Percentiles rank a stretch among this genome's conserved stretches.
Evolutionary conservation across 2,888 invertebrate genomes (phyloP).

Genomic region (Ditula angustiorana): DNA sequence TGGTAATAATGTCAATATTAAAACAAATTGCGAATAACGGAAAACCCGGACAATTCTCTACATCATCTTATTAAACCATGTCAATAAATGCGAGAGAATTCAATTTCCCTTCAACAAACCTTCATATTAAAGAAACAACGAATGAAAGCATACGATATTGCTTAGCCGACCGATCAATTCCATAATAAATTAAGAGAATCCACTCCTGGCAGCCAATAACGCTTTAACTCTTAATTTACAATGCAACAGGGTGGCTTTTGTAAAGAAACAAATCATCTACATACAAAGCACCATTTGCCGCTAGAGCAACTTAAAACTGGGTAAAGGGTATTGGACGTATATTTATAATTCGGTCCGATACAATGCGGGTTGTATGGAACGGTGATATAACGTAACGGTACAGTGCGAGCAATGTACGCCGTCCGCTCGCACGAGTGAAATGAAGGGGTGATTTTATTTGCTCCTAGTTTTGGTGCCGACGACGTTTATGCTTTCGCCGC

Average conservation of each 20-base stretch:
- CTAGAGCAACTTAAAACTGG: constrained; percentile 68
- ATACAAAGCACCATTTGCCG: constrained; percentile 76
- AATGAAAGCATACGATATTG: constrained; percentile 59
- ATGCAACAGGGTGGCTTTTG: constrained; percentile 18
- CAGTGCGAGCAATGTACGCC: constrained; percentile 52
- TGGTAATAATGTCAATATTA: constrained; percentile 26
- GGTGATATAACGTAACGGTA: constrained; percentile 46
- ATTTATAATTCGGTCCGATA: constrained; percentile 69
- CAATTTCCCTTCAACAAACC: constrained; percentile 54
- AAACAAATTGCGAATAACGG: constrained; percentile 38
- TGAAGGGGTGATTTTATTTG: constrained; percentile 64
- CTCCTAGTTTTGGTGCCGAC: constrained; percentile 86
- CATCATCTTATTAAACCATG: constrained; percentile 38
- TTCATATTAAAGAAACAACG: constrained; percentile 48
- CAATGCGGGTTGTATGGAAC: constrained; percentile 54
- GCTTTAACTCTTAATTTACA: constrained; percentile 28
- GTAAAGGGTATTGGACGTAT: constrained; percentile 62
- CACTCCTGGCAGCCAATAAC: constrained; percentile 17
- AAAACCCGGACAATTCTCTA: constrained; percentile 20
- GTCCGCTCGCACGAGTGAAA: constrained; percentile 16
- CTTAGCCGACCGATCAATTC: constrained; percentile 50
- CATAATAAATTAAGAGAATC: constrained; percentile 24
- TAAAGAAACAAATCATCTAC: constrained; percentile 56
- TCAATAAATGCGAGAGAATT: constrained; percentile 64
- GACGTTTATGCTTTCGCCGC: constrained; percentile 92